Percentiles rank a stretch among this genome's conserved stretches.
Evolutionary conservation across 2,888 invertebrate species (phyloP).

Genomic region (Conistra vaccinii): DNA sequence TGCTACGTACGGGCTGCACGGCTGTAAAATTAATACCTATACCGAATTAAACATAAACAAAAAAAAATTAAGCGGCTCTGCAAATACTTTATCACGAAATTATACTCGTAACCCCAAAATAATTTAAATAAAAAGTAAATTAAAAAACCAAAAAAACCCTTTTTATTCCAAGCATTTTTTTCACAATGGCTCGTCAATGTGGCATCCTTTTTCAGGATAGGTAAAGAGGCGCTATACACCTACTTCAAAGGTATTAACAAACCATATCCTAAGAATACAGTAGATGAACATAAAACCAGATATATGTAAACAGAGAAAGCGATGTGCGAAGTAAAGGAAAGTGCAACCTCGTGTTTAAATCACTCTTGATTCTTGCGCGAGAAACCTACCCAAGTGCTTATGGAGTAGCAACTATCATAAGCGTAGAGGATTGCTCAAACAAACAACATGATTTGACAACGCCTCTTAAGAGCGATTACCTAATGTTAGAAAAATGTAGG

Average conservation of each 20-base stretch:
- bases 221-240: background rate
- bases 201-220: background rate
- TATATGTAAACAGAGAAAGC: slow-evolving; percentile 58
- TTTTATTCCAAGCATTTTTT: too few relatives aligned
- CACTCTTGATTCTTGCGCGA: slow-evolving; percentile 42
- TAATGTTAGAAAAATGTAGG: background rate
- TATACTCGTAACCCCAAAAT: too few relatives aligned
- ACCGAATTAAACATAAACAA: too few relatives aligned
- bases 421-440: background rate
- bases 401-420: slow-evolving; percentile 1
- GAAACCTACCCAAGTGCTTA: slow-evolving; percentile 45
- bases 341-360: slow-evolving; percentile 44
- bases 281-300: slow-evolving; percentile 18
- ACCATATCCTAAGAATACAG: slow-evolving; percentile 1
- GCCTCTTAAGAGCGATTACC: background rate
- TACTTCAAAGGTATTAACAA: background rate
- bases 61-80: too few relatives aligned
- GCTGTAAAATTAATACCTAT: too few relatives aligned
- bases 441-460: background rate
- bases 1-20: too few relatives aligned
- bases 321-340: slow-evolving; percentile 50
- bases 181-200: background rate
- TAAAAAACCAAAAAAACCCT: too few relatives aligned
- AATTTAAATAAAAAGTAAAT: too few relatives aligned
- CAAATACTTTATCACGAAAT: too few relatives aligned